These are phyloP conservation scores for Nylanderia fulva DNA, from an alignment of 1,140 invertebrate genomes.

Conservation along the genomic window DNA sequence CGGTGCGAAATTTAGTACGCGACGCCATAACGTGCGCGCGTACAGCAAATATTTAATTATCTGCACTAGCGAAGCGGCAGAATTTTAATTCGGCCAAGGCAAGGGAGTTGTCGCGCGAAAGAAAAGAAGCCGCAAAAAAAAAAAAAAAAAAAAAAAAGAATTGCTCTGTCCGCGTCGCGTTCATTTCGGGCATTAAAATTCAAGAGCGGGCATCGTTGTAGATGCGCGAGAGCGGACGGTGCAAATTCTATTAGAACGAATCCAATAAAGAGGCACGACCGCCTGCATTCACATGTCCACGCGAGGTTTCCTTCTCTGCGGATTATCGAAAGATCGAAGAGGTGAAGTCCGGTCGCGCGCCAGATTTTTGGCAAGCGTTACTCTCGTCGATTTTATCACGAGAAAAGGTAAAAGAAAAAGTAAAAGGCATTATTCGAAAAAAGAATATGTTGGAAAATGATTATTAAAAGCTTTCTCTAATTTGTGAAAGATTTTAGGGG, in stretches of 20 bases:
- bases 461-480: background rate
- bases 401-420: background rate
- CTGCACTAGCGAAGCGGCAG: constrained; percentile 51
- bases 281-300: constrained; percentile 37
- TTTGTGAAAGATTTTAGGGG: background rate
- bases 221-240: constrained; percentile 11
- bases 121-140: background rate
- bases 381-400: background rate
- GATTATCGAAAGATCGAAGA: constrained; percentile 43
- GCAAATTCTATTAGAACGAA: constrained; percentile 69
- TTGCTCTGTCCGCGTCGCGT: background rate
- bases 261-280: constrained; percentile 64
- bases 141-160: background rate
- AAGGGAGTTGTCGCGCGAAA: background rate
- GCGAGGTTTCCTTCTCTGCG: constrained; percentile 55
- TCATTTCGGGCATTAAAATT: constrained; percentile 60
- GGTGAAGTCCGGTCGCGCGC: background rate
- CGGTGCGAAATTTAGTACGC: constrained; percentile 36
- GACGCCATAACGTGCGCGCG: background rate
- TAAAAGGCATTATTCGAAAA: background rate
- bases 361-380: background rate
- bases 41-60: constrained; percentile 59
- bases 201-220: constrained; percentile 41
- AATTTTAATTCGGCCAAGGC: constrained; percentile 51
- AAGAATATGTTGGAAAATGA: background rate